Evolutionary conservation across 2,888 invertebrate species (phyloP).

Genomic region (Diloba caeruleocephala): DNA sequence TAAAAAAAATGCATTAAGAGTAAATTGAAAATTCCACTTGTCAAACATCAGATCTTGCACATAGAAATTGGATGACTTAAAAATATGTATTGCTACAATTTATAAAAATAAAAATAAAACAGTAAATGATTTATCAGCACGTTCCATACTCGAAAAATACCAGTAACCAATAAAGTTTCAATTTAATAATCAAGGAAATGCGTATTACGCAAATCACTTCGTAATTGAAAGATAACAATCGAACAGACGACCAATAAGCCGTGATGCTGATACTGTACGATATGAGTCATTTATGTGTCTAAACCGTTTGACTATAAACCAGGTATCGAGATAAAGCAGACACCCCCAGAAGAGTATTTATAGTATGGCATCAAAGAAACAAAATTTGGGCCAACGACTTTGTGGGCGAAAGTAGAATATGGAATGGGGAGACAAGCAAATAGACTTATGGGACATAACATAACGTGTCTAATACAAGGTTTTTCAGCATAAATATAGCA

Average conservation of each 20-base stretch:
- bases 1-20: too few relatives aligned
- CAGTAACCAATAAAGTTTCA: constrained; percentile 25
- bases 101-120: constrained; percentile 29
- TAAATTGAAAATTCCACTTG: too few relatives aligned
- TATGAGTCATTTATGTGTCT: constrained; percentile 26
- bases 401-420: constrained; percentile 60
- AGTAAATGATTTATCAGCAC: constrained; percentile 39
- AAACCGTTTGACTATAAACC: constrained; percentile 34
- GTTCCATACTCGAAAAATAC: constrained; percentile 6
- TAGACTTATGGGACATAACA: constrained; percentile 36
- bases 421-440: constrained; percentile 42
- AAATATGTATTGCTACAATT: constrained; percentile 4
- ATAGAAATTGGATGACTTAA: too few relatives aligned
- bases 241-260: neutral
- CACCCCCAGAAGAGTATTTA: constrained; percentile 70
- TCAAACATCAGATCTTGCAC: too few relatives aligned
- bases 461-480: constrained; percentile 9
- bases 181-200: constrained; percentile 39
- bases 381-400: constrained; percentile 73
- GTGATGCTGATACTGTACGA: constrained; percentile 28
- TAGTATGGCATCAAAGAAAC: constrained; percentile 60
- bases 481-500: constrained; percentile 8
- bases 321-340: constrained; percentile 62
- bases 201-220: constrained; percentile 1
- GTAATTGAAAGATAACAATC: constrained; percentile 31